Evolutionary conservation across 2,113 vertebrate species (phyloP).

Genomic region (Gallinago undulata): DNA sequence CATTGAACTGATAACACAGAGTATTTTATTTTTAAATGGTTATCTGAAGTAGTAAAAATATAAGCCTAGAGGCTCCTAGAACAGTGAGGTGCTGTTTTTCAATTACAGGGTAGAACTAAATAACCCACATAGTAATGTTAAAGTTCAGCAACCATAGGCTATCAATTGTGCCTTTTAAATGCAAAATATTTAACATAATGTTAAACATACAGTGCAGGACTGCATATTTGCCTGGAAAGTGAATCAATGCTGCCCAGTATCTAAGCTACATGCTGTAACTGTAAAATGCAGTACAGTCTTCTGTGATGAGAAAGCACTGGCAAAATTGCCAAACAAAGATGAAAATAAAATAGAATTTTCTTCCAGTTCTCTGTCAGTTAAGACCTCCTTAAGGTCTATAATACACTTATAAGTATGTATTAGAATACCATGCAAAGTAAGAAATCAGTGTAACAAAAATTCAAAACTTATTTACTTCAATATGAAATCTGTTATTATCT

Average conservation of each 20-base stretch:
- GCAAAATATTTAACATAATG: not conserved
- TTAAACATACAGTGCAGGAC: not conserved
- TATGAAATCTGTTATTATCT: not conserved
- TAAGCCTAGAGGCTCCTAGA: not conserved
- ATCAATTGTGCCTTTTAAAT: not conserved
- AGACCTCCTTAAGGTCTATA: no score
- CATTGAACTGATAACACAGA: not conserved
- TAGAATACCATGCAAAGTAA: not conserved
- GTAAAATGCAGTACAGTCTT: not conserved
- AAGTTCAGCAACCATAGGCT: not conserved
- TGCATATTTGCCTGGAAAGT: not conserved
- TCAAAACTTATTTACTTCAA: not conserved
- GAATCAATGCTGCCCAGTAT: not conserved
- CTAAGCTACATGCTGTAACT: not conserved
- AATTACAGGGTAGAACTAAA: not conserved
- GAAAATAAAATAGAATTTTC: not conserved
- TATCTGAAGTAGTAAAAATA: conserved; percentile 7
- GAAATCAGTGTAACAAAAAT: not conserved
- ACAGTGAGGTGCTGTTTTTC: not conserved
- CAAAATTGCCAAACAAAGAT: not conserved
- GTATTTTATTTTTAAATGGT: conserved; percentile 31
- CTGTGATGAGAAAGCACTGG: not conserved
- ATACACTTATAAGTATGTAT: not conserved
- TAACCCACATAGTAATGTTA: not conserved
- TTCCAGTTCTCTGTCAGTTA: not conserved